These are phyloP conservation scores for Himalopsyche japonica DNA, from an alignment of 2,888 invertebrate genomes.

Conservation along the genomic window DNA sequence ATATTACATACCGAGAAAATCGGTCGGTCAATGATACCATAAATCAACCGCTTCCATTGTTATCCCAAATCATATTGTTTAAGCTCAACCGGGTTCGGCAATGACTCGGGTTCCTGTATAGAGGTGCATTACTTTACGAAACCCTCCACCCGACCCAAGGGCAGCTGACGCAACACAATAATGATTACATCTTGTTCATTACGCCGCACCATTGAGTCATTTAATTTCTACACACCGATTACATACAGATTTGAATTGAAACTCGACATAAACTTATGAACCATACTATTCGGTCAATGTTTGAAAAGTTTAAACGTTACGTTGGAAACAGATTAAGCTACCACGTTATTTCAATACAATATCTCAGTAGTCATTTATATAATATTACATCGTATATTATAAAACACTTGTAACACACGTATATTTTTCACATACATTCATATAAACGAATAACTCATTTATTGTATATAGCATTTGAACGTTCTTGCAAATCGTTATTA, in stretches of 20 bases:
- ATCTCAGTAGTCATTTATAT: no score
- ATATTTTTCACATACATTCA: no score
- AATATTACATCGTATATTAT: no score
- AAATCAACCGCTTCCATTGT: slow-evolving; percentile 29
- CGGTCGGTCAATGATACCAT: slow-evolving; percentile 37
- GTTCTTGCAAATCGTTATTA: no score
- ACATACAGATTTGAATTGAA: neutral
- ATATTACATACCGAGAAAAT: neutral
- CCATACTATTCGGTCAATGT: neutral
- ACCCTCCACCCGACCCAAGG: neutral
- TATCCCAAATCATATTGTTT: neutral
- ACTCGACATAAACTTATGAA: neutral
- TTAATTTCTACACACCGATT: neutral
- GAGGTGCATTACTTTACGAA: neutral
- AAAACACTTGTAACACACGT: no score
- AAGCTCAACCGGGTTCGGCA: neutral
- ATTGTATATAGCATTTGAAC: no score
- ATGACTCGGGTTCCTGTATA: neutral
- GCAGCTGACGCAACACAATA: slow-evolving; percentile 14
- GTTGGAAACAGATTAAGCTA: no score
- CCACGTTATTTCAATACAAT: no score
- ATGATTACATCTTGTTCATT: neutral
- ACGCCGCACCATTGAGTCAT: neutral
- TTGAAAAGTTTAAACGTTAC: neutral
- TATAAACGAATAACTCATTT: no score